phyloP scores from a whole-genome alignment of 2,888 invertebrate genomes.

The Arge pagana region DNA sequence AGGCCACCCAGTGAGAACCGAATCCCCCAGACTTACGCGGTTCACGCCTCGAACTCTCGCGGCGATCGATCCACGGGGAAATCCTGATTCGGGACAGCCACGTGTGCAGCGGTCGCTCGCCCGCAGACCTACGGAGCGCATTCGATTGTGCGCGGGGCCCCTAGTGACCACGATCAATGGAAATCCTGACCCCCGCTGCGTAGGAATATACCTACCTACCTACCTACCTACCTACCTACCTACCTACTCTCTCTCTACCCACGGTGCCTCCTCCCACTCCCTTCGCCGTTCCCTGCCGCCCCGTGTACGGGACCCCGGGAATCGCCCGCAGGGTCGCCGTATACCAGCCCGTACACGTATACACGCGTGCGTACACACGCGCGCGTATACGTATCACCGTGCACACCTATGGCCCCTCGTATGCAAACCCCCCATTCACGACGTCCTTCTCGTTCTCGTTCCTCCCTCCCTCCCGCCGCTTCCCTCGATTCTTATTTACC shows the following conservation, averaged over 20 bases:
- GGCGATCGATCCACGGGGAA: conserved; percentile 40
- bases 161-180: conserved; percentile 42
- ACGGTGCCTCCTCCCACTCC: conserved; percentile 10
- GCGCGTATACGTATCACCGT: not conserved
- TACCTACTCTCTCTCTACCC: conserved; percentile 2
- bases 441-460: not conserved
- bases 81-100: conserved; percentile 50
- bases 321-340: not conserved
- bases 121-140: conserved; percentile 34
- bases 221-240: not conserved
- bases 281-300: too few species aligned
- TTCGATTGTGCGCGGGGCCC: conserved; percentile 38
- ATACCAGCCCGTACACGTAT: not conserved
- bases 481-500: not conserved
- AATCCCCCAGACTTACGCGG: conserved; percentile 15
- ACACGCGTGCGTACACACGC: too few species aligned
- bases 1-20: conserved; percentile 19
- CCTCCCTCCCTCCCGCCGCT: not conserved
- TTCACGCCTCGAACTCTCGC: conserved; percentile 2
- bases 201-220: too few species aligned
- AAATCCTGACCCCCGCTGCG: conserved; percentile 37
- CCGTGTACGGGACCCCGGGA: conserved; percentile 4
- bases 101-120: conserved; percentile 37
- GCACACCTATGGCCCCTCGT: too few species aligned
- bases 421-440: too few species aligned